Evolutionary conservation across 2,113 vertebrate species (phyloP), one percentile per base, ranked within the genome.

Genomic region (Mandrillus leucophaeus): DNA sequence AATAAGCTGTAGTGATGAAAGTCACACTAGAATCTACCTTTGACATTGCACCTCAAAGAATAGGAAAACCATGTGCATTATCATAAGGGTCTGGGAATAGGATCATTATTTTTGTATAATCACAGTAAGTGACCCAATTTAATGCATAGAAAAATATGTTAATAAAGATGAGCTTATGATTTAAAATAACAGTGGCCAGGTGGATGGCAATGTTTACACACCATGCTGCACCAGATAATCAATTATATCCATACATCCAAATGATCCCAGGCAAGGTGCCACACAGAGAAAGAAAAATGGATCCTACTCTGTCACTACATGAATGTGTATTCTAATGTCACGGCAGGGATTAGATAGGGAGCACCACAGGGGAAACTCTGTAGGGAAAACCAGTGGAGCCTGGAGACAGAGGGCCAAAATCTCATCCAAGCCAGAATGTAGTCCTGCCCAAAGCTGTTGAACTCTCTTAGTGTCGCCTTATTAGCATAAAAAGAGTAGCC

Each of bases 91-190:
- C 68, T 78, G 23, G n/a, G 38, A 83, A 96, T 72, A 96, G 88
- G 52, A 72, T 89, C 16, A 64, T 87, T 96, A 88, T 84, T 95
- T 85, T 89, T 87, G 57, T 76, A 87, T 66, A 90, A 68, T 80
- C 52, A 92, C 64, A 68, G 16, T 80, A 88, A 52, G 43, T 40
- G 68, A 70, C 50, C 10, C 61, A 92, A 72, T 55, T 68, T 61
- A 93, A 96, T 61, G 27, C n/a, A 45, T 1, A 68, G 32, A 82
- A 73, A n/a, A 83, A 25, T 72, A 68, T 43, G 85, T 86, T 70
- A 95, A 90, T 84, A 78, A 38, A 61, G 52, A 87, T 32, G 38
- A 97, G 43, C 73, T 93, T 64, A 90, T 85, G 76, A 94, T 88
- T 32, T 61, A 90, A 97, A 96, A 85, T 52, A 50, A 52, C 52